phyloP scores from a whole-genome alignment of 2,113 vertebrate species.

The Heterotilapia buettikoferi region DNA sequence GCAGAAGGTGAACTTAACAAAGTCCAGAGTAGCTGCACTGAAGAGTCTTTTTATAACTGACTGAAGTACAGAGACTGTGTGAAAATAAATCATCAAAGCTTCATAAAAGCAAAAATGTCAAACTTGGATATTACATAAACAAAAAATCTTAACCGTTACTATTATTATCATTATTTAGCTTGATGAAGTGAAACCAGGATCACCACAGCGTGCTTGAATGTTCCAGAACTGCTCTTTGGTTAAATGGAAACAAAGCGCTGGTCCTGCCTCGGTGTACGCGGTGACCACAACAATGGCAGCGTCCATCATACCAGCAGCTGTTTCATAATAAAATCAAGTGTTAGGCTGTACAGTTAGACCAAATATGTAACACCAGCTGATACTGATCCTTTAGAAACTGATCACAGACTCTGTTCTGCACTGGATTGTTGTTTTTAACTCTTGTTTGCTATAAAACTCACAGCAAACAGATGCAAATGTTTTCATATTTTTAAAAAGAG shows the following conservation, averaged over 20 bases:
- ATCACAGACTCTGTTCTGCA: background rate
- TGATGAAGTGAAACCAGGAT: background rate
- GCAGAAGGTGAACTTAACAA: background rate
- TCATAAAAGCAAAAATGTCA: background rate
- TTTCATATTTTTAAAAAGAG: background rate
- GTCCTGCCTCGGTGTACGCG: background rate
- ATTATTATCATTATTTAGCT: accelerated
- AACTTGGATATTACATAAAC: background rate
- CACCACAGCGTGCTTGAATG: accelerated
- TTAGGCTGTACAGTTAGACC: background rate
- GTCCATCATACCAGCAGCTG: background rate
- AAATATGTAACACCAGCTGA: background rate
- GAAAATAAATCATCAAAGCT: background rate
- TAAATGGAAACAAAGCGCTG: background rate
- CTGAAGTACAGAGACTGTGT: background rate
- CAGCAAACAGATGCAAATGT: background rate
- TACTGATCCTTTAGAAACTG: background rate
- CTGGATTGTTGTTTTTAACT: background rate
- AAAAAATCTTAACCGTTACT: background rate
- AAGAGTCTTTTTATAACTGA: background rate
- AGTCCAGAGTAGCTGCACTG: background rate
- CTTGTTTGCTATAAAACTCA: background rate
- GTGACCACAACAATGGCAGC: background rate
- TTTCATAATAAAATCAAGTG: background rate
- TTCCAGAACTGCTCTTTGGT: background rate